Conservation (phyloP, 2,888 invertebrate species). For the Chaitophorus viminalis region DNA sequence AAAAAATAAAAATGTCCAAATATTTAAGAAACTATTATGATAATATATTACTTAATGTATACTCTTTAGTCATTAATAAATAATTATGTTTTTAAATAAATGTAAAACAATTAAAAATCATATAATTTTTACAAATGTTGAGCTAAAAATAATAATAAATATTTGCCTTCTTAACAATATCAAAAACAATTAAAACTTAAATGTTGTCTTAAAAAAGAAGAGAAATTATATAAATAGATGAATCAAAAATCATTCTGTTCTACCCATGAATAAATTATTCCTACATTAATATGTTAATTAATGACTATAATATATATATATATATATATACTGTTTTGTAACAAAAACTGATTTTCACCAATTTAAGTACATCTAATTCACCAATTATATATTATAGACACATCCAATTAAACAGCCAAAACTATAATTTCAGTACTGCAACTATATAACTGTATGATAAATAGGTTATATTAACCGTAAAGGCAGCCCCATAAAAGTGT, state of each 20-base stretch:
- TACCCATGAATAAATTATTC: slow-evolving; percentile 23
- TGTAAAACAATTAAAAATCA: slow-evolving; percentile 26
- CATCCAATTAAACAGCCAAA: slow-evolving; percentile 19
- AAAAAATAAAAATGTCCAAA: slow-evolving; percentile 36
- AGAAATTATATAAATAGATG: slow-evolving; percentile 25
- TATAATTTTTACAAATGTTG: slow-evolving; percentile 42
- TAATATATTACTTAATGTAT: slow-evolving; percentile 58
- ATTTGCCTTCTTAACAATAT: slow-evolving; percentile 40
- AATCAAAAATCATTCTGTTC: neutral
- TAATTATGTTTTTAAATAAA: slow-evolving; percentile 51
- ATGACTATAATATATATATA: slow-evolving; percentile 13
- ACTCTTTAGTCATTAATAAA: slow-evolving; percentile 57
- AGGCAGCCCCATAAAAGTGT: slow-evolving; percentile 3
- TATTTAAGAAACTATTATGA: slow-evolving; percentile 53
- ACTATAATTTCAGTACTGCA: slow-evolving; percentile 32
- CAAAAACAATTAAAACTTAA: slow-evolving; percentile 38
- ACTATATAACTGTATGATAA: slow-evolving; percentile 39
- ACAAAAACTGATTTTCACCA: slow-evolving; percentile 18
- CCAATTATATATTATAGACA: slow-evolving; percentile 29
- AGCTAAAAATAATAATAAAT: slow-evolving; percentile 51
- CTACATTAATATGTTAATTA: slow-evolving; percentile 37
- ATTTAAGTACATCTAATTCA: slow-evolving; percentile 29
- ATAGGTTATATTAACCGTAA: slow-evolving; percentile 26
- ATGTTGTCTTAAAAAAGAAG: slow-evolving; percentile 15
- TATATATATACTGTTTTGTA: neutral